A percentile compares a stretch with the other conserved stretches of the same genome.
Conservation (phyloP, 2,888 invertebrate species). For the Meganola albula region DNA sequence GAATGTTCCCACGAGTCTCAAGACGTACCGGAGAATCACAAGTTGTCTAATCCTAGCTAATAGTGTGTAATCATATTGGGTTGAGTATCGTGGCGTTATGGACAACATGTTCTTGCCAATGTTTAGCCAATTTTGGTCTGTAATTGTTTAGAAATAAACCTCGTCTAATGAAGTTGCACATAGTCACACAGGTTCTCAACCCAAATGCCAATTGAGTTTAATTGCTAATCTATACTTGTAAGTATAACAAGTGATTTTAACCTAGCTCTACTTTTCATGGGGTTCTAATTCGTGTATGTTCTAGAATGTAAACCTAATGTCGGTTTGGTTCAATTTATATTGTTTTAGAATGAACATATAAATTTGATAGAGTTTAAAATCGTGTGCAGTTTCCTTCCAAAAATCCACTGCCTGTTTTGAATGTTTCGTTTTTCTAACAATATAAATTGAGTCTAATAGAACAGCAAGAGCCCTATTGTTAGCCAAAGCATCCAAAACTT, state of each 20-base stretch:
- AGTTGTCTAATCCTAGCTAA: constrained; percentile 66
- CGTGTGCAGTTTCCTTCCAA: too few relatives aligned
- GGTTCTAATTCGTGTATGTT: constrained; percentile 32
- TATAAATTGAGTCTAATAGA: too few relatives aligned
- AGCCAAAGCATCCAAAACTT: constrained; percentile 74
- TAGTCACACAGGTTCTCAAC: constrained; percentile 33
- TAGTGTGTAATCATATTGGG: constrained; percentile 30
- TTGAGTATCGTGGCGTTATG: too few relatives aligned
- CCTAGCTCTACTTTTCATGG: constrained; percentile 28
- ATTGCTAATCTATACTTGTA: background rate
- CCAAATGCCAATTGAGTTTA: too few relatives aligned
- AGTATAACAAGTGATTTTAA: constrained; percentile 24
- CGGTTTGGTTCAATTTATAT: too few relatives aligned
- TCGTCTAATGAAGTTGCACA: too few relatives aligned
- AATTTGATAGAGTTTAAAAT: too few relatives aligned
- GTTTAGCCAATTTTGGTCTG: too few relatives aligned
- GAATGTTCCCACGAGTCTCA: constrained; percentile 41
- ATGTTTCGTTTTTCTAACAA: too few relatives aligned
- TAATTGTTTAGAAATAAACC: too few relatives aligned
- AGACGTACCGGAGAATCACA: constrained; percentile 47
- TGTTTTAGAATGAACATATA: too few relatives aligned
- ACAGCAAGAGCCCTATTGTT: constrained; percentile 55
- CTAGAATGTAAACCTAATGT: constrained; percentile 24
- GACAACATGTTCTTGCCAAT: constrained; percentile 25
- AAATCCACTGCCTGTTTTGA: too few relatives aligned